A percentile compares a stretch with the other conserved stretches of the same genome.
These are phyloP conservation scores for Meles meles DNA, from an alignment of 2,113 vertebrate species.

Conservation along the genomic window DNA sequence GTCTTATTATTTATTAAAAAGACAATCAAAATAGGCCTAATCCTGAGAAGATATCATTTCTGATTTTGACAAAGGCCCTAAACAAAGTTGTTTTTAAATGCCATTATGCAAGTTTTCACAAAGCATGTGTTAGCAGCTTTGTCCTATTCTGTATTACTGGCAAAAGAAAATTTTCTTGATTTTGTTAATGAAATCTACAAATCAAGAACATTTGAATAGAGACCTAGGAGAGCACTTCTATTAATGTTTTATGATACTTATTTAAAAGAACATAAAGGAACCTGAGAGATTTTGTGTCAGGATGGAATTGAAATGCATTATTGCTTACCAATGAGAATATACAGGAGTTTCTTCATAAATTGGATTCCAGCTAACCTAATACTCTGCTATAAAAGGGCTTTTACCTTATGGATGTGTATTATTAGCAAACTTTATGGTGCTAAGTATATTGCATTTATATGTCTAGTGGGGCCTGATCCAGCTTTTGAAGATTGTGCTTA, in stretches of 20 bases:
- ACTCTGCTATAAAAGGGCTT: conserved; percentile 22
- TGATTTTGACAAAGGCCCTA: not conserved
- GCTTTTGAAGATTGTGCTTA: conserved; percentile 55
- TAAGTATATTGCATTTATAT: conserved; percentile 58
- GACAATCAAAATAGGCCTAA: not conserved
- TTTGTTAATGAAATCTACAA: conserved; percentile 69
- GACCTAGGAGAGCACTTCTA: conserved; percentile 40
- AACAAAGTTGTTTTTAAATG: conserved; percentile 18
- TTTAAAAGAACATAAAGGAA: conserved; percentile 62
- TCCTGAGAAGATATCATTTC: not conserved
- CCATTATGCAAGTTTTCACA: not conserved
- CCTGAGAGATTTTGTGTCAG: conserved; percentile 56
- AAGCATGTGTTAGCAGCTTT: conserved; percentile 8
- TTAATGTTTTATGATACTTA: conserved; percentile 62
- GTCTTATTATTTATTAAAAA: conserved; percentile 28
- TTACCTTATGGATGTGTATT: conserved; percentile 60
- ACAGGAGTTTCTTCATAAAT: conserved; percentile 30
- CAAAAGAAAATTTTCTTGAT: conserved; percentile 41
- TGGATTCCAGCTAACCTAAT: conserved; percentile 50
- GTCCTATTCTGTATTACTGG: not conserved
- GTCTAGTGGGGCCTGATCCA: conserved; percentile 44
- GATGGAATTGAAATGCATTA: conserved; percentile 55
- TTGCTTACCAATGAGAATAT: conserved; percentile 56
- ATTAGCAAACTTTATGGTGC: conserved; percentile 47
- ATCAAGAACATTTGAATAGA: conserved; percentile 59